Evolutionary conservation across 2,888 invertebrate species (phyloP), one percentile per base, ranked within the genome.

Genomic region (Cephus sareptanus): DNA sequence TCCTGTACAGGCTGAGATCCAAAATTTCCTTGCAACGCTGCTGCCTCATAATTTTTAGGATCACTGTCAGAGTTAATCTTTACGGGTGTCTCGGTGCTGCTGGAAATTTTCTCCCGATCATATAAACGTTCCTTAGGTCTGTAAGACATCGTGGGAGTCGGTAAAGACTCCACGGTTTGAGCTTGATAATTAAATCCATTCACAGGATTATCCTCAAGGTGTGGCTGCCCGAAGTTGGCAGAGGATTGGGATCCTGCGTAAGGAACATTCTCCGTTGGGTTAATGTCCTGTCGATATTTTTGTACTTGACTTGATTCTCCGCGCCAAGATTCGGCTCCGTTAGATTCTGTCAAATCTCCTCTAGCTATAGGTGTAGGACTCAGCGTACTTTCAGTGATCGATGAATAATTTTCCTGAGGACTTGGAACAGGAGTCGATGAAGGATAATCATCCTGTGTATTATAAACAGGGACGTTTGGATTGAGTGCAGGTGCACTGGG

Each of bases 181-280:
- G 82, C 81, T 70, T 86, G 87, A 79, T 89, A 90, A 79, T 90
- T 90, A 78, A 90, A 91, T 73, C 89, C 90, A 75, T 89, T 88
- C 2, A 89, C 83, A 0, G 89, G 89, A 4, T 83, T 80, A 4
- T 83, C 83, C 12, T 88, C 87, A 0, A 89, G 71, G 23, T 81
- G 81, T 2, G 77, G 74, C 40, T 81, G 83, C 9, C 78, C 77
- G 11, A 81, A 79, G 37, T 79, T 78, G 34, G 40, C 77, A 23
- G 79, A 75, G 23, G 80, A 73, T 78, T 82, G n/a, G 75, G 71
- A 34, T 12, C 75, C 77, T 9, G 77, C 31, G 3, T 81, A 84
- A 34, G 81, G 81, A 13, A 78, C 75, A 37, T 69, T 74, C 9
- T 70, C 35, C 3, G 35, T 68, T 4, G 37, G n/a, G 31, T 70